These are phyloP conservation scores for Parelbella ahira DNA, from an alignment of 2,888 invertebrate genomes.

Conservation along the genomic window DNA sequence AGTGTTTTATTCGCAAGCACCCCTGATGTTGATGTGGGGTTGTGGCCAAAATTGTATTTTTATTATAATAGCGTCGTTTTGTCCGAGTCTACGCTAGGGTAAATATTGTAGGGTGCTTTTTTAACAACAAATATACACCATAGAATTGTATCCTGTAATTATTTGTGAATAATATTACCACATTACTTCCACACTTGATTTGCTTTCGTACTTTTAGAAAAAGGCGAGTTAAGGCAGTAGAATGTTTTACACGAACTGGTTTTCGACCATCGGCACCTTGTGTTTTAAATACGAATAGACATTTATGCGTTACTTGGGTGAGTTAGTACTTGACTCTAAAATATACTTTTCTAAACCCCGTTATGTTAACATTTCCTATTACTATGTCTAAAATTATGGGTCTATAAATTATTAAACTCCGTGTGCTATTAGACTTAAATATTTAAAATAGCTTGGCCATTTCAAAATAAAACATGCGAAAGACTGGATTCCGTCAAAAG, in stretches of 20 bases:
- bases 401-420: too few species aligned
- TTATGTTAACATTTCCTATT: too few species aligned
- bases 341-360: too few species aligned
- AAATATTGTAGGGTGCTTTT: conserved; percentile 62
- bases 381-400: too few species aligned
- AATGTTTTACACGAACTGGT: not conserved
- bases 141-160: conserved; percentile 51
- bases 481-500: too few species aligned
- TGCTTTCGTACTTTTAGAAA: not conserved
- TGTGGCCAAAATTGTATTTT: conserved; percentile 78
- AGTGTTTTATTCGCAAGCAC: conserved; percentile 70
- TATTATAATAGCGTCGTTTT: conserved; percentile 74
- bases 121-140: conserved; percentile 44
- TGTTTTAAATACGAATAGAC: too few species aligned
- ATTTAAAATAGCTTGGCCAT: too few species aligned
- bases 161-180: conserved; percentile 42
- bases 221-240: conserved; percentile 32
- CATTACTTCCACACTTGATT: conserved; percentile 4
- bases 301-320: too few species aligned
- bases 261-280: too few species aligned
- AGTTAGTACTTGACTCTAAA: too few species aligned
- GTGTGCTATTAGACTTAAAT: too few species aligned
- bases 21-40: conserved; percentile 60
- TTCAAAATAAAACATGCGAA: too few species aligned
- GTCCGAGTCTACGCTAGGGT: conserved; percentile 63